Evolutionary conservation across 2,888 invertebrate genomes (phyloP), one percentile per base, ranked within the genome.

Genomic region (Sinodicranocentrus sp.): DNA sequence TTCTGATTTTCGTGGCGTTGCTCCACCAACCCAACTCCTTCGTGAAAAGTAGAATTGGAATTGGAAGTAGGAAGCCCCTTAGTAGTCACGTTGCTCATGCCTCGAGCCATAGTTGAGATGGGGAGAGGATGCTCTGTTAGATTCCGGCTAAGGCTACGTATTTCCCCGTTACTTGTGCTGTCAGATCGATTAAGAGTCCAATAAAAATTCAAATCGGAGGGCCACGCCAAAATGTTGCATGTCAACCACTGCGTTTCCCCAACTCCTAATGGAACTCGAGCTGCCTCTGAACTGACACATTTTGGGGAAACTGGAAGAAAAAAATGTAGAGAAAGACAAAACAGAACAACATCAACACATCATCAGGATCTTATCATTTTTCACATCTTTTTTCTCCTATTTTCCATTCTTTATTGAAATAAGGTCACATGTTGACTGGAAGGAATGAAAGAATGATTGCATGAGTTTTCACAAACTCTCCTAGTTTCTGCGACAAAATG

Each of bases 121-220:
- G 76, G 76, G 54, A 73, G 73, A 17, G 48, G 76, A 76, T 76
- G 52, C 65, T 76, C 65, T 33, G 76, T 76, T 52, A 76, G 52
- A 39, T 76, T 76, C 61, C 65, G 44, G 19, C 26, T 48, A 6
- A 33, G 19, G 1, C 76, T 39, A 33, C 33, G 48, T 52, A 76
- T 61, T 73, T 73, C 63, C 10, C 73, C 73, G 44, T 48, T 63
- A 63, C 73, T 26, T 25, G 26, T 63, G 39, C 73, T 73, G 73
- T 84, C 68, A 72, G 84, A 84, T 84, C 85, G 84, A 77, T 86
- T 86, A 61, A 87, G 84, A 73, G 88, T 88, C 88, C 88, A 88
- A 80, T 87, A 86, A 86, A 87, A 88, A 85, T 86, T 85, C 77
- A 88, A 83, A 86, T 88, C 86, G 54, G 87, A 71, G 65, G 88